Base-by-base conservation (phyloP, 2,113 vertebrate species). In the Empidonax traillii region DNA sequence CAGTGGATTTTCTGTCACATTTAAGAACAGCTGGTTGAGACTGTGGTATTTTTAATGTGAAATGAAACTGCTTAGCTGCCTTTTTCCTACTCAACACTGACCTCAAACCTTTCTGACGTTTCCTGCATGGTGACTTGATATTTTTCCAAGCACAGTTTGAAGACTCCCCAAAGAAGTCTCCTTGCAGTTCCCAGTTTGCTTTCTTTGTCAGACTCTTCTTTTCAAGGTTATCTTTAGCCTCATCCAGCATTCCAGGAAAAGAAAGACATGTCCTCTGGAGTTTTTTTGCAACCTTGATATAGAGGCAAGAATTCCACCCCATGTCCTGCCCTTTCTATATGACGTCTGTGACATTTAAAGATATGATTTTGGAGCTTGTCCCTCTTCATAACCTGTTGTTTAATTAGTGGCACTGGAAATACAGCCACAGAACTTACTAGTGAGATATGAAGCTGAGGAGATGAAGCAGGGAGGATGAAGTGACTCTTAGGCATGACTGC, bases 171-270 rank as follows among this genome's bases (percentile, higher is more conserved):
- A 91, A 85, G 81, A 82, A 53, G 22, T 49, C 27, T 78, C 52
- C 83, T 69, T 85, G 66, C 56, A 85, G 77, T 87, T 97, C 87
- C 53, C 72, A 80, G 47, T 87, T 97, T 69, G 43, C 75, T 94
- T 66, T 80, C 94, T 93, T 75, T 79, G 62, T 92, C 92, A 93
- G 72, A 65, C 27, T 87, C 22, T 79, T 97, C 56, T 87, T 90
- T 92, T 74, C 73, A 87, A 92, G 73, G 44, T 92, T 97, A 86
- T 79, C 63, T 93, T 95, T 96, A 96, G 71, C 85, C 47, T 94
- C 44, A 51, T 39, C 55, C 55, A 83, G 35, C 74, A 90, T 67
- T 90, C 90, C 85, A 94, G 78, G 75, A 66, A 92, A 90, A 93
- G 58, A 63, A 86, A 63, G 35, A 90, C 46, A 37, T 69, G 49